Base-by-base conservation (phyloP, 2,113 vertebrate genomes). In the Salvator merianae region DNA sequence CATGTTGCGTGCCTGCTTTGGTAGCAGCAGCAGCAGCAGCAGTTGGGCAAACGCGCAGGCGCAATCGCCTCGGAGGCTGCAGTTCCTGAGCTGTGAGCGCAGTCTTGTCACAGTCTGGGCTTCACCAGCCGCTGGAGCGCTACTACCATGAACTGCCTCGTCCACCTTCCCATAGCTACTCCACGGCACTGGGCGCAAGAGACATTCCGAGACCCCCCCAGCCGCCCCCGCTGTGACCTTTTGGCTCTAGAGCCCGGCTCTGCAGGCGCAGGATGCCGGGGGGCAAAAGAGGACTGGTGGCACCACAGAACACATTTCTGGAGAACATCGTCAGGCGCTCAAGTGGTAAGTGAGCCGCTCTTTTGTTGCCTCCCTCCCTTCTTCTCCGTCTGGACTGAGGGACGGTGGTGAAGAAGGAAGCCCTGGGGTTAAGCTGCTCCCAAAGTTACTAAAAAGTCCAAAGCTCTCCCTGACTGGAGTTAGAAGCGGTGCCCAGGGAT, bases 271-370 rank as follows among this genome's bases (percentile, higher is more conserved):
- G 96, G 96, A 99, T 99, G 98, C 98, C 98, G 97, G 98, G 98
- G 94, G 98, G 98, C 96, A 99, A 99, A 96, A 96, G 98, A 96
- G 98, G 98, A 96, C 96, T 98, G 93, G 98, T 99, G 97, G 98
- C 98, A 94, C 98, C 98, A 93, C 98, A 99, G 97, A 99, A 99
- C 95, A 99, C 98, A 83, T 99, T 99, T 88, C 91, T 99, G 97
- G 98, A 99, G 95, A 99, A 98, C 94, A 98, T 99, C 90, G 98
- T 99, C 95, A 95, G 98, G 88, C 96, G 98, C 84, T 99, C 98
- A 47, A 99, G 97, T 85, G 98, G 98, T 99, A 94, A 98, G 98
- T 0, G 8, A 2, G 38, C 53, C 26, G 3, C 2, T 5, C 53
- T 77, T 0, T 18, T 43, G 36, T 2, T 0, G 22, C 53, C 75